These are phyloP conservation scores for Eurystomus glaucurus DNA, from an alignment of 2,797 vertebrate genomes.

Conservation along the genomic window DNA sequence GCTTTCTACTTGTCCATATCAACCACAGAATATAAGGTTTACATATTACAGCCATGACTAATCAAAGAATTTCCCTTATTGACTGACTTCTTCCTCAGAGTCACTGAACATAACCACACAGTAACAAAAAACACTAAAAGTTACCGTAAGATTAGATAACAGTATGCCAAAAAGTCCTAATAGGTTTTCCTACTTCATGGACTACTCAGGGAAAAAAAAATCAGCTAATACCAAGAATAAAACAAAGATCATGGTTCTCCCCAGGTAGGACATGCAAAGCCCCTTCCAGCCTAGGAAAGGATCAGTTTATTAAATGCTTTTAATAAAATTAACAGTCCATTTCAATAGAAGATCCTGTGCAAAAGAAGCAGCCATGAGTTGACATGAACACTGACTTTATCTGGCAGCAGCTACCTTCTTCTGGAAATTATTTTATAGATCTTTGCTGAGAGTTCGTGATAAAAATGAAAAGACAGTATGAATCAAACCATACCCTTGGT, in stretches of 20 bases:
- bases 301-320: rapidly evolving
- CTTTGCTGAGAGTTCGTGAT: neutral
- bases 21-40: neutral
- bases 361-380: neutral
- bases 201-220: neutral
- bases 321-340: neutral
- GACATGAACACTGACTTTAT: neutral
- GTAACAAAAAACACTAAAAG: neutral
- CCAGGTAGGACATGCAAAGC: neutral
- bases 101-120: neutral
- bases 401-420: neutral
- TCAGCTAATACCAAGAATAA: neutral
- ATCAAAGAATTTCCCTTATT: neutral
- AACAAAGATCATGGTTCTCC: neutral
- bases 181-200: neutral
- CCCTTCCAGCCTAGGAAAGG: neutral
- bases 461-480: neutral
- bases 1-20: neutral
- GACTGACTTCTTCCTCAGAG: neutral
- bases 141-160: neutral
- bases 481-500: neutral
- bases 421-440: neutral
- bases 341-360: neutral
- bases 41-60: rapidly evolving
- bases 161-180: neutral